These are phyloP conservation scores for Enteromius paludinosus DNA, from an alignment of 2,797 vertebrate genomes.

Conservation along the genomic window DNA sequence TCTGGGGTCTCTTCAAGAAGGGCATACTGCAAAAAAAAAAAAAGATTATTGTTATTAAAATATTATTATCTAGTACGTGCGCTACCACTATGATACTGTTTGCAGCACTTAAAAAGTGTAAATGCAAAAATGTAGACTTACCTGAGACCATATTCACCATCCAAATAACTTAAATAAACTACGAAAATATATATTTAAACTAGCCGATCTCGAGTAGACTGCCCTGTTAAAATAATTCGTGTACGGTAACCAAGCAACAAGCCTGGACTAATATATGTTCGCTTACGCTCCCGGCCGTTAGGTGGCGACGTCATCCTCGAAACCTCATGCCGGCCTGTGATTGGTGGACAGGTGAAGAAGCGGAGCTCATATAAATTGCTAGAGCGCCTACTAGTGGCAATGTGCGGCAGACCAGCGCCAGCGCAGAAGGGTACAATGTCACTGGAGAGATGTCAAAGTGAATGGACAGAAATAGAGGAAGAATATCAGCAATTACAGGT, in stretches of 20 bases:
- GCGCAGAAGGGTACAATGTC: conserved; percentile 77
- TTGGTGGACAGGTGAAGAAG: conserved; percentile 7
- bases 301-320: neutral
- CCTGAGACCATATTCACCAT: neutral
- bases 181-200: neutral
- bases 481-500: conserved; percentile 94
- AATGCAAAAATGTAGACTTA: neutral
- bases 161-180: neutral
- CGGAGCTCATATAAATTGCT: neutral
- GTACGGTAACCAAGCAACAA: conserved; percentile 73
- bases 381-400: conserved; percentile 23
- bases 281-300: neutral
- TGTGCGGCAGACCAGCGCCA: conserved; percentile 14
- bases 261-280: neutral
- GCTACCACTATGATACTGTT: neutral
- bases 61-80: neutral
- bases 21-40: conserved; percentile 75
- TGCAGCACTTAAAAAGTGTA: neutral
- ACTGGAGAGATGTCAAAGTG: conserved; percentile 78
- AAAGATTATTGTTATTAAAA: neutral
- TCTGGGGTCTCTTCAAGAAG: conserved; percentile 65
- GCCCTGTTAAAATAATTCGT: neutral
- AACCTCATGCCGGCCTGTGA: neutral
- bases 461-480: conserved; percentile 89
- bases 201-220: neutral